These are phyloP conservation scores for Alces alces DNA, from an alignment of 2,113 vertebrate species.

Conservation along the genomic window DNA sequence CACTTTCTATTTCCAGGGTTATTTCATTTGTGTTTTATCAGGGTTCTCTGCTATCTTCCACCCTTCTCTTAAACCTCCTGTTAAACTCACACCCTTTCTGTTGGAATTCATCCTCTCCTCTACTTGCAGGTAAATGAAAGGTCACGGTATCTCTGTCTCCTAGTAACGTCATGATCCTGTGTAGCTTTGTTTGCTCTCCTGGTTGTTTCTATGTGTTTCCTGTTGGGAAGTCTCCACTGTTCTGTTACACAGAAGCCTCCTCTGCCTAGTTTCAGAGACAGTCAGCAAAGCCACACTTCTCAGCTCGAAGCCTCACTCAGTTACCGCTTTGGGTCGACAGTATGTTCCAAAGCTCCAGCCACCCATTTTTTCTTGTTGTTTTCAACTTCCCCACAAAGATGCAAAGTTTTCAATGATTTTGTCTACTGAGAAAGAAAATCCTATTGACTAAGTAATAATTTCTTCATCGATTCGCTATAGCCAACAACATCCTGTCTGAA, in stretches of 20 bases:
- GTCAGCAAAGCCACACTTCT: not conserved
- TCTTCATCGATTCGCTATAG: not conserved
- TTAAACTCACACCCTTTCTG: not conserved
- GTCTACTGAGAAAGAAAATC: not conserved
- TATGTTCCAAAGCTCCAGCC: not conserved
- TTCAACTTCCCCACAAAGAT: not conserved
- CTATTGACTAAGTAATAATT: slow-evolving; percentile 20
- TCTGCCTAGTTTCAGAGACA: not conserved
- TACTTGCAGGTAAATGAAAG: not conserved
- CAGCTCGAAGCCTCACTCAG: not conserved
- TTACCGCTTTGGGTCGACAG: not conserved
- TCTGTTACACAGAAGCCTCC: not conserved
- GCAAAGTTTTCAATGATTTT: slow-evolving; percentile 5
- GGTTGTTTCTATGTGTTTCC: not conserved
- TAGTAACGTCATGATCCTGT: not conserved
- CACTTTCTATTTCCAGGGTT: not conserved
- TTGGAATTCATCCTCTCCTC: not conserved
- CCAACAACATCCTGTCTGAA: not conserved
- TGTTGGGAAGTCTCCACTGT: not conserved
- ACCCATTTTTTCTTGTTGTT: not conserved
- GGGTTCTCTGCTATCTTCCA: not conserved
- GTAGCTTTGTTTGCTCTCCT: not conserved
- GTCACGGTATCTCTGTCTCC: not conserved
- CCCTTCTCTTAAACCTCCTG: not conserved
- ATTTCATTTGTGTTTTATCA: not conserved